Percentiles rank a stretch among this genome's conserved stretches.
Conservation (phyloP, 2,888 invertebrate species). For the Dicyrtoma fusca region DNA sequence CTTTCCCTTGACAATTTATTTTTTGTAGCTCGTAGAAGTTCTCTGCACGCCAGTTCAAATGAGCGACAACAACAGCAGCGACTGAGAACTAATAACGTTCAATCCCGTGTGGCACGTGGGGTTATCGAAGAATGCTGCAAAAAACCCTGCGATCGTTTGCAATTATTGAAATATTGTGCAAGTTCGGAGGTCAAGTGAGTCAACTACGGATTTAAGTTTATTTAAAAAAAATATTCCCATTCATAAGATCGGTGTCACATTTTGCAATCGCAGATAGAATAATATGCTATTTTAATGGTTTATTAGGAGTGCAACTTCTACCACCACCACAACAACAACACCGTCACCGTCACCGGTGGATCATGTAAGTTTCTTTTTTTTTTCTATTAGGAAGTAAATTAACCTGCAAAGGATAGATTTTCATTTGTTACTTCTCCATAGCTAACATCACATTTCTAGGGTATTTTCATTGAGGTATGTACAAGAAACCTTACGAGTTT, state of each 20-base stretch:
- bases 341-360: too few relatives aligned
- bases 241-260: not conserved
- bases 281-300: not conserved
- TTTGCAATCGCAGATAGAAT: not conserved
- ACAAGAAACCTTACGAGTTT: too few relatives aligned
- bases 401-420: too few relatives aligned
- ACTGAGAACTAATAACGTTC: not conserved
- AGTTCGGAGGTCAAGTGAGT: not conserved
- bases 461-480: too few relatives aligned
- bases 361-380: too few relatives aligned
- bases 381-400: too few relatives aligned
- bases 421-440: too few relatives aligned
- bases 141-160: conserved; percentile 19
- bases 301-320: too few relatives aligned
- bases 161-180: conserved; percentile 30
- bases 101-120: conserved; percentile 20
- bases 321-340: too few relatives aligned
- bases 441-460: too few relatives aligned
- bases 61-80: too few relatives aligned
- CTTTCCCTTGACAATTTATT: not conserved
- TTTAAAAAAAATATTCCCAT: not conserved
- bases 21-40: conserved; percentile 12
- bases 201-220: not conserved
- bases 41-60: not conserved
- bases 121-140: conserved; percentile 32